Conservation (phyloP, 2,113 vertebrate genomes). For the Arvicanthis niloticus region DNA sequence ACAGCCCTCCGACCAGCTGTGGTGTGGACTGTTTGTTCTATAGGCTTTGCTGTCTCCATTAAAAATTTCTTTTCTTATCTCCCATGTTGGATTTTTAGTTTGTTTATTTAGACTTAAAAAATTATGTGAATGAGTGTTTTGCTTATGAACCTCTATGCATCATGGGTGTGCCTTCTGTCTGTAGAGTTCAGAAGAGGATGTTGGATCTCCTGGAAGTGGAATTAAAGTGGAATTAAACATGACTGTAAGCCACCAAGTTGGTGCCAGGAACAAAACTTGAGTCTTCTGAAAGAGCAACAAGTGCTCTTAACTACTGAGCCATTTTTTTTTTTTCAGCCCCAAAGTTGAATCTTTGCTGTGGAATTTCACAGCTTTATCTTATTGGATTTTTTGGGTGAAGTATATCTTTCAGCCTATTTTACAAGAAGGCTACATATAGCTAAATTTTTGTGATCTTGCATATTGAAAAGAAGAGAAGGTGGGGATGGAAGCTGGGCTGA, state of each 20-base stretch:
- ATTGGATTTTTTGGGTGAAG: neutral
- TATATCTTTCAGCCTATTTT: slow-evolving; percentile 35
- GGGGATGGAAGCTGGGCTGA: neutral
- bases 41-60: neutral
- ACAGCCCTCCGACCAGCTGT: neutral
- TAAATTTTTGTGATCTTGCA: slow-evolving; percentile 20
- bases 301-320: neutral
- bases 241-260: neutral
- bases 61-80: neutral
- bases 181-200: neutral
- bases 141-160: neutral
- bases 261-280: neutral
- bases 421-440: neutral
- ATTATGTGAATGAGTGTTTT: neutral
- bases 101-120: neutral
- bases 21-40: neutral
- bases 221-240: neutral
- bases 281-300: neutral
- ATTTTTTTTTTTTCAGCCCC: neutral
- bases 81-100: neutral
- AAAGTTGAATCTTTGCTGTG: neutral
- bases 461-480: neutral
- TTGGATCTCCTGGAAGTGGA: neutral
- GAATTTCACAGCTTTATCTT: neutral
- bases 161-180: neutral